Evolutionary conservation across 2,113 vertebrate species (phyloP).

Genomic region (Sturnira hondurensis): DNA sequence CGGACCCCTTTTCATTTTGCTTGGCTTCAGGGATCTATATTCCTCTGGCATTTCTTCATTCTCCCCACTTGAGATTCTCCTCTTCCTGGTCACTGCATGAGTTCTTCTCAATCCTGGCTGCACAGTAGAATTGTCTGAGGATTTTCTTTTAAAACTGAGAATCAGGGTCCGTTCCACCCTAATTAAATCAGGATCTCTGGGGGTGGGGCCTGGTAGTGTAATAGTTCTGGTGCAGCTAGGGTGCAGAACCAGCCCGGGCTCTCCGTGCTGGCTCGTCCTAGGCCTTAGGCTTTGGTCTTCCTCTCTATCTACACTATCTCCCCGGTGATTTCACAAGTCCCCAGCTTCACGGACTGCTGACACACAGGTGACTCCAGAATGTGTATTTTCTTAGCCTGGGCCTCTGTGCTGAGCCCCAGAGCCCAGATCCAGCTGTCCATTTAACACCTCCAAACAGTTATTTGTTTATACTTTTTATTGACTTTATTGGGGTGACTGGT

Average conservation of each 20-base stretch:
- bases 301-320: background rate
- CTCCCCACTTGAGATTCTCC: background rate
- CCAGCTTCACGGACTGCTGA: background rate
- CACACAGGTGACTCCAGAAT: background rate
- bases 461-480: background rate
- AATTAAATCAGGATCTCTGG: background rate
- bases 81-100: background rate
- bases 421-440: background rate
- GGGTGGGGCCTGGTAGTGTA: background rate
- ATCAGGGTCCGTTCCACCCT: background rate
- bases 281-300: background rate
- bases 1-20: background rate
- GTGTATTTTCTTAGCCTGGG: background rate
- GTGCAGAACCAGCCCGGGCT: background rate
- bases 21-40: background rate
- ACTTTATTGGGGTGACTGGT: background rate
- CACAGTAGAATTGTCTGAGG: background rate
- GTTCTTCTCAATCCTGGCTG: background rate
- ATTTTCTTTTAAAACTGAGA: background rate
- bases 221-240: background rate
- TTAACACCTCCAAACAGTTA: background rate
- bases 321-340: background rate
- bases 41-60: background rate
- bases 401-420: background rate
- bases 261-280: background rate